Percentiles rank a stretch among this genome's conserved stretches.
phyloP scores from a whole-genome alignment of 2,113 vertebrate genomes.

The Bufo gargarizans region DNA sequence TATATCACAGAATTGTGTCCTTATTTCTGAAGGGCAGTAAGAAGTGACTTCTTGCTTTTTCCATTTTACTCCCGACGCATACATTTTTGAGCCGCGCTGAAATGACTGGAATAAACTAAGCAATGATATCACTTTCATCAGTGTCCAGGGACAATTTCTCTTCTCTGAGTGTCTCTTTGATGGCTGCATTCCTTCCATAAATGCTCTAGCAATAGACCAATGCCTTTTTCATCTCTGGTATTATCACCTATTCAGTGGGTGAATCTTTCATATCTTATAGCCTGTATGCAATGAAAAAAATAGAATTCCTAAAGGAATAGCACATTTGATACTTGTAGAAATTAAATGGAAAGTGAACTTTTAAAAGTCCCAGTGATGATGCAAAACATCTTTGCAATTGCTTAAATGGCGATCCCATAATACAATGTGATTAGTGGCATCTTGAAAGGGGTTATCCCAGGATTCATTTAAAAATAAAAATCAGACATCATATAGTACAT shows the following conservation, averaged over 20 bases:
- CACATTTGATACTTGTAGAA: not conserved
- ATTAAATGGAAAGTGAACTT: not conserved
- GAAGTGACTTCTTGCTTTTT: conserved; percentile 75
- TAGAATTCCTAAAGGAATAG: not conserved
- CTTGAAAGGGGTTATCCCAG: too few species aligned
- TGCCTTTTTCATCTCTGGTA: conserved; percentile 33
- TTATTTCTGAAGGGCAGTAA: conserved; percentile 17
- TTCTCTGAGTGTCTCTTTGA: conserved; percentile 70
- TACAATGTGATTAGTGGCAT: not conserved
- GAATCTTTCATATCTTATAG: conserved; percentile 20
- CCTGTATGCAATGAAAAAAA: not conserved
- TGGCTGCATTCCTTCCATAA: conserved; percentile 58
- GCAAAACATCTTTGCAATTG: not conserved
- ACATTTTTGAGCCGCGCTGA: conserved; percentile 74
- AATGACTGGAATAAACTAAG: conserved; percentile 70
- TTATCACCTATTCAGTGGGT: conserved; percentile 55
- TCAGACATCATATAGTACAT: too few species aligned
- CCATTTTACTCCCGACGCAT: conserved; percentile 74
- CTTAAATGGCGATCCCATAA: not conserved
- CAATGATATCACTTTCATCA: conserved; percentile 74
- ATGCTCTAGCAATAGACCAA: conserved; percentile 19
- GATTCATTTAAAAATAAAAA: too few species aligned
- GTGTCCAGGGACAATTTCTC: conserved; percentile 71
- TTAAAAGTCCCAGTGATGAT: not conserved
- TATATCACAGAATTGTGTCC: not conserved